Percentiles rank a stretch among this genome's conserved stretches.
These are phyloP conservation scores for Xestoiulus laeticollis DNA, from an alignment of 2,888 invertebrate genomes.

Conservation along the genomic window DNA sequence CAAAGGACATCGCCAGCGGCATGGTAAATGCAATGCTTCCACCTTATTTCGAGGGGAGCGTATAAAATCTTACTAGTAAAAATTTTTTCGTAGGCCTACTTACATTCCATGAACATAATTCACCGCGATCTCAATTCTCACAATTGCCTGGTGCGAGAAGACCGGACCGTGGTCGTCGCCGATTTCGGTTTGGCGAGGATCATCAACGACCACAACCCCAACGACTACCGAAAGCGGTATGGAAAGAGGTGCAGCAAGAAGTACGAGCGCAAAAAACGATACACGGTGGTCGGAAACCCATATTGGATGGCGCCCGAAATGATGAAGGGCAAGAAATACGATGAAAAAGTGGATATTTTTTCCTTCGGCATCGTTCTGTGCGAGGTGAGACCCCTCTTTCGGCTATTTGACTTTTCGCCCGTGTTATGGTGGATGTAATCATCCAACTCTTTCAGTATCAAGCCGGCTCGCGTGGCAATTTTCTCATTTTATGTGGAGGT, in stretches of 20 bases:
- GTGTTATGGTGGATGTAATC: background rate
- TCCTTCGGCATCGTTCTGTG: constrained; percentile 95
- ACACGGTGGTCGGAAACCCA: constrained; percentile 96
- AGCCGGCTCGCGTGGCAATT: too few relatives aligned
- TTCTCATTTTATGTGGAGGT: too few relatives aligned
- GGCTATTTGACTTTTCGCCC: too few relatives aligned
- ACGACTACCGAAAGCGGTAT: constrained; percentile 57
- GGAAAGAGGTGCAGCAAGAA: constrained; percentile 69
- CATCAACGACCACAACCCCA: constrained; percentile 59
- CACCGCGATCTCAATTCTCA: constrained; percentile 95
- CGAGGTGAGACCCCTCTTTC: constrained; percentile 76
- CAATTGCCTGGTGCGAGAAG: constrained; percentile 91
- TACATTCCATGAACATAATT: constrained; percentile 94
- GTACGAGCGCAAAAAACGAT: constrained; percentile 81
- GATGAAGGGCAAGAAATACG: constrained; percentile 96
- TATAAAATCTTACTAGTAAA: too few relatives aligned
- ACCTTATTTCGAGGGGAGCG: background rate
- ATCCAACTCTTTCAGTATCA: too few relatives aligned
- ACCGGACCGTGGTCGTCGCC: constrained; percentile 91
- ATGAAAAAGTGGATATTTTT: constrained; percentile 95
- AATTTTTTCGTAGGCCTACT: constrained; percentile 69
- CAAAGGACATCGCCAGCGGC: constrained; percentile 90
- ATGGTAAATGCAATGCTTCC: constrained; percentile 71
- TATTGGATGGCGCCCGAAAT: constrained; percentile 99
- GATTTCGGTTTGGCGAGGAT: constrained; percentile 91